Base-by-base conservation (phyloP, 1,140 invertebrate species). In the Orius insidiosus region DNA sequence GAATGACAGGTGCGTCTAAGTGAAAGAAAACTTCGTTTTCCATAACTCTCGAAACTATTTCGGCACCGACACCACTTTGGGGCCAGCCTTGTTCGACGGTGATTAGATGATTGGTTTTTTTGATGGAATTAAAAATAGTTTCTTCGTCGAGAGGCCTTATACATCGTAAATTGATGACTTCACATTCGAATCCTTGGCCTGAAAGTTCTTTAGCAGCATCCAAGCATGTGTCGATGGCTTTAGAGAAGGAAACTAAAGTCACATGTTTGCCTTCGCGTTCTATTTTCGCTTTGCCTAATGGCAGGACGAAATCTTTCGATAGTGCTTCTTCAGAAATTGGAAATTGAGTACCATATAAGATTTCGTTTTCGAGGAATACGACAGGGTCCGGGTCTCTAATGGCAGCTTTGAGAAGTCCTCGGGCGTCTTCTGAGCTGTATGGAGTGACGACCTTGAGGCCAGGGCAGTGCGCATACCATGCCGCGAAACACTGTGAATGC, bases 21-120 rank as follows among this genome's bases (percentile, higher is more conserved):
- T 96, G 87, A 65, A 89, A 96, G 67, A 98, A 99, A 2, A 80
- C 77, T 54, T 88, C 75, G 61, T 89, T 86, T 69, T 99, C 96
- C 71, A 90, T 85, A 50, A 98, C 78, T 58, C 79, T n/a, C 1
- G 94, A 92, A 57, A 79, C 78, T 54, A 99, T 84, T 71, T 99
- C 96, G 44, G 96, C 73, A 30, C 95, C 94, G 52, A 99, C 80
- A 47, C 95, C 93, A 62, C 72, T 82, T 53, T 85, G 78, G 0
- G 93, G 92, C 95, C 95, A 99, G 40, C 94, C 95, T 58, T 88
- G 81, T 65, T 99, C 95, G 0, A 98, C 85, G 1, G 86, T 89
- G 30, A 99, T 68, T 33, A 94, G 60, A 60, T 96, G 88, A 67
- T 98, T 81, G 1, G 96, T 99, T 68, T 98, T 98, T 52, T 77